Conservation (phyloP, 2,113 vertebrate species). For the Bubo blakistoni region DNA sequence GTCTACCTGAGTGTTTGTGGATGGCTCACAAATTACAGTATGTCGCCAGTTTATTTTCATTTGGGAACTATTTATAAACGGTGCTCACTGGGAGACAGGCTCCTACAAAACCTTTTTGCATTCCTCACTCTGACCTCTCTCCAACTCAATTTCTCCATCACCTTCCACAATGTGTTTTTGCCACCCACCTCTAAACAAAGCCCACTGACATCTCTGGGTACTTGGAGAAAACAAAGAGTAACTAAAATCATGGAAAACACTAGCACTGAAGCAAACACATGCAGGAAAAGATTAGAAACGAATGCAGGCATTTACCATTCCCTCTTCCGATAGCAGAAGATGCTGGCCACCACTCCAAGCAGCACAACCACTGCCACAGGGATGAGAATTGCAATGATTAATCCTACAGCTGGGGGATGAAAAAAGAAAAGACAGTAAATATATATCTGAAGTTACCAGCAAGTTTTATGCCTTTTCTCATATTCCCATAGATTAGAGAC, state of each 20-base stretch:
- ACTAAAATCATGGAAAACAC: neutral
- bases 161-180: neutral
- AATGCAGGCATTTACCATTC: slow-evolving; percentile 73
- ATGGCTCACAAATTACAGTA: neutral
- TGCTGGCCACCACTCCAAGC: slow-evolving; percentile 70
- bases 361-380: slow-evolving; percentile 73
- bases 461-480: neutral
- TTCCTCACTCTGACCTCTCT: neutral
- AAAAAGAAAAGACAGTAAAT: neutral
- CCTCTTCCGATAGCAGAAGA: slow-evolving; percentile 79
- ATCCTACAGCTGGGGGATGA: slow-evolving; percentile 62
- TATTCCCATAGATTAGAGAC: neutral
- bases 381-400: slow-evolving; percentile 81
- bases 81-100: neutral
- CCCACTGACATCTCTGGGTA: neutral
- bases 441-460: neutral
- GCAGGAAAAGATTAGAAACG: neutral
- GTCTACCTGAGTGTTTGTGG: neutral
- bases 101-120: neutral
- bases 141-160: neutral
- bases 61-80: neutral
- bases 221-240: neutral
- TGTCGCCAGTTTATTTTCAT: neutral
- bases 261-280: neutral
- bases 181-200: neutral